Evolutionary conservation across 1,140 invertebrate species (phyloP), one percentile per base, ranked within the genome.

Genomic region (Tribolium castaneum): DNA sequence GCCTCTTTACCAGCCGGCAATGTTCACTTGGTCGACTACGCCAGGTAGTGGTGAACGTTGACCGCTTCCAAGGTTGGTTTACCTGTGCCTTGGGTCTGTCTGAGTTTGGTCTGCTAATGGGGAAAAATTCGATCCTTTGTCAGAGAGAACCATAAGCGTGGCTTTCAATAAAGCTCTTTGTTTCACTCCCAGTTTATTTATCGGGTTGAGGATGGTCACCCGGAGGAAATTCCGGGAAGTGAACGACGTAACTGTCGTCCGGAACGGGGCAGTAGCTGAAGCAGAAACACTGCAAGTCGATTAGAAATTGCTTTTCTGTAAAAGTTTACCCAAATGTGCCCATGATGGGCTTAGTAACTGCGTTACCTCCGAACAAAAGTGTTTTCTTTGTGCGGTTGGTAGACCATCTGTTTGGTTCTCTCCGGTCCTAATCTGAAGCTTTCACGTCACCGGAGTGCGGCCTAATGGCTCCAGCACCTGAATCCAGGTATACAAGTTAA

Each of bases 11-110:
- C 34, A 22, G n/a, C 52, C 14, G 6, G 1, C 13, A 34, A 13
- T 73, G 25, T 25, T 30, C 14, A 14, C 34, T 22, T 73, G 71
- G 71, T 73, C 49, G 71, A 73, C 71, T 73, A 34, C 52, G 19
- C 49, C 52, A 72, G 70, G 45, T 72, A 54, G 19, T 73, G 62
- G 70, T 78, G 77, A 73, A 78, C 77, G 77, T 71, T 78, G 77
- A 78, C 77, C 77, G 77, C 71, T 74, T 59, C 77, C 77, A 78
- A 78, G 77, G 77, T 78, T 78, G 77, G 71, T 78, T 74, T 78
- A 78, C 77, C 77, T 78, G 77, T 56, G 59, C 70, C 76, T 73
- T 59, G 77, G 70, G 77, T 66, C 59, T 70, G 77, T 78, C 77
- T 78, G 77, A 66, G 52, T 78, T 75, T 50, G 70, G 77, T 78